Percentiles rank a stretch among this genome's conserved stretches.
Evolutionary conservation across 2,888 invertebrate species (phyloP).

Genomic region (Argyresthia albistria): DNA sequence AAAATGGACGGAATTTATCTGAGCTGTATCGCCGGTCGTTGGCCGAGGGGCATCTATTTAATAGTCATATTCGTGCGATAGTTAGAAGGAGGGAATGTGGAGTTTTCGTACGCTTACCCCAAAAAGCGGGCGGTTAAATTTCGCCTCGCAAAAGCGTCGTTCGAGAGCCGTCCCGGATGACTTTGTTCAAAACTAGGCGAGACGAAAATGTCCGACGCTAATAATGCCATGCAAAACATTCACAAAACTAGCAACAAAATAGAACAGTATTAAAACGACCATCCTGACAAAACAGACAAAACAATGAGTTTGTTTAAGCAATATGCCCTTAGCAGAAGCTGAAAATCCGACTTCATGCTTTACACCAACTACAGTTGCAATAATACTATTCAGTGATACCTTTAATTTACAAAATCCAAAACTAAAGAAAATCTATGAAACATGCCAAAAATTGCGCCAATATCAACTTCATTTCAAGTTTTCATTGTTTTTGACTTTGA

Average conservation of each 20-base stretch:
- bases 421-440: too few relatives aligned
- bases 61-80: conserved; percentile 15
- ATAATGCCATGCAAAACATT: conserved; percentile 24
- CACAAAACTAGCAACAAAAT: conserved; percentile 4
- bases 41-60: conserved; percentile 36
- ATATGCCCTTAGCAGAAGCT: too few relatives aligned
- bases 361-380: too few relatives aligned
- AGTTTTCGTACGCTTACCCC: conserved; percentile 16
- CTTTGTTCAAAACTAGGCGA: conserved; percentile 20
- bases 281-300: too few relatives aligned
- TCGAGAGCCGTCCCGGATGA: conserved; percentile 14
- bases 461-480: too few relatives aligned
- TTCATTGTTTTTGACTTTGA: too few relatives aligned
- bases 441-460: too few relatives aligned
- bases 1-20: conserved; percentile 56
- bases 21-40: conserved; percentile 33
- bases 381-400: too few relatives aligned
- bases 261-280: background rate
- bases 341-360: too few relatives aligned
- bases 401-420: too few relatives aligned
- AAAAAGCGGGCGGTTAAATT: conserved; percentile 23
- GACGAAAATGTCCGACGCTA: conserved; percentile 11
- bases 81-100: conserved; percentile 13
- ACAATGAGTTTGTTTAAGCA: too few relatives aligned
- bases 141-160: conserved; percentile 13